Evolutionary conservation across 2,797 vertebrate species (phyloP).

Genomic region (Cirrhinus molitorella): DNA sequence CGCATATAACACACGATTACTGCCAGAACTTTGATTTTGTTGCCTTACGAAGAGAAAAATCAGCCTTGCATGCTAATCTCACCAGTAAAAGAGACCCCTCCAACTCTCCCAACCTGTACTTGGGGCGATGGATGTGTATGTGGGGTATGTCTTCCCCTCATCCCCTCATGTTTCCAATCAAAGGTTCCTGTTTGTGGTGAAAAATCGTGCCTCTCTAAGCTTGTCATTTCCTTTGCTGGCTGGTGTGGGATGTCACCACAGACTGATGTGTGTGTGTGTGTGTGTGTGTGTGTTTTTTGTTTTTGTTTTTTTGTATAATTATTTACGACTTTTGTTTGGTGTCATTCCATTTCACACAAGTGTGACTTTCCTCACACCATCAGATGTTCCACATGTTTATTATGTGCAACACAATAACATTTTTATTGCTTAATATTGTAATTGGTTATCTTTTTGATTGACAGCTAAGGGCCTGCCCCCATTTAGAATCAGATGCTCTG

Average conservation of each 20-base stretch:
- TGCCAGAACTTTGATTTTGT: constrained; percentile 32
- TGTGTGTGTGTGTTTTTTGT: too few species aligned
- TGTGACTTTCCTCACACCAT: constrained; percentile 10
- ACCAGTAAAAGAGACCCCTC: constrained; percentile 45
- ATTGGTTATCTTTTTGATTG: constrained; percentile 56
- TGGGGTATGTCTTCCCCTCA: constrained; percentile 31
- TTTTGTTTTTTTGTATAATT: constrained; percentile 52
- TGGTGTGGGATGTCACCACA: constrained; percentile 71
- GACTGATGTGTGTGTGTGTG: too few species aligned
- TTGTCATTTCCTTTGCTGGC: constrained; percentile 67
- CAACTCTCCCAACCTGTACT: constrained; percentile 20
- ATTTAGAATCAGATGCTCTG: constrained; percentile 87
- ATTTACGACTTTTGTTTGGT: constrained; percentile 63
- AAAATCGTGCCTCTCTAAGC: constrained; percentile 72
- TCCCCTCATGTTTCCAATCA: constrained; percentile 83
- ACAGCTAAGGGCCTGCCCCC: constrained; percentile 87
- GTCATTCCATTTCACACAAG: constrained; percentile 70
- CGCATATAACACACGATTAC: constrained; percentile 34
- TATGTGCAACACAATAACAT: neutral
- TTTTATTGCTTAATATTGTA: neutral
- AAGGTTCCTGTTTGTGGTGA: constrained; percentile 76
- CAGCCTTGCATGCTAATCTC: constrained; percentile 50
- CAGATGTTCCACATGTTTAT: constrained; percentile 15
- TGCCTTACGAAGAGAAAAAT: constrained; percentile 55
- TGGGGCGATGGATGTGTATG: constrained; percentile 18